Conservation (phyloP, 1,140 invertebrate species). For the Pseudomyrmex gracilis region DNA sequence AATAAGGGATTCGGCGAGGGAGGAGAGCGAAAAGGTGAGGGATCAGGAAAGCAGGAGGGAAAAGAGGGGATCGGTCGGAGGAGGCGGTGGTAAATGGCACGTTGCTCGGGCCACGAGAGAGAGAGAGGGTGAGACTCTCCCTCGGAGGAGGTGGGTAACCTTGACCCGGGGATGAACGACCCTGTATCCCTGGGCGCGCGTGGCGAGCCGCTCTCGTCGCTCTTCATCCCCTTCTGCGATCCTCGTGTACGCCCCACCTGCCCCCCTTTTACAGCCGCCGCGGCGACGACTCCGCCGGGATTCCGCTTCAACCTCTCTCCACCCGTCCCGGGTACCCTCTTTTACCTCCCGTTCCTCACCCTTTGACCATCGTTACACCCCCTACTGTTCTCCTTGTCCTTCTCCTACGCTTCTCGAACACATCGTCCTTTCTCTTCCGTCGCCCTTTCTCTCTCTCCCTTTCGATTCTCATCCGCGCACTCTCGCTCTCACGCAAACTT, state of each 20-base stretch:
- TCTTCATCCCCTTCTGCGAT: conserved; percentile 62
- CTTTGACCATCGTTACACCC: conserved; percentile 38
- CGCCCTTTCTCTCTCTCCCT: conserved; percentile 52
- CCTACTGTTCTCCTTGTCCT: neutral
- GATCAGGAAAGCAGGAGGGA: neutral
- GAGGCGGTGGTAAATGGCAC: conserved; percentile 69
- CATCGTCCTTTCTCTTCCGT: conserved; percentile 61
- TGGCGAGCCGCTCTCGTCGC: conserved; percentile 68
- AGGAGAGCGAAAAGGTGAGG: neutral
- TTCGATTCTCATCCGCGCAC: conserved; percentile 60
- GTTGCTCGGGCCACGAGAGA: conserved; percentile 61
- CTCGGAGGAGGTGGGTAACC: conserved; percentile 79
- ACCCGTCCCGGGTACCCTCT: conserved; percentile 9
- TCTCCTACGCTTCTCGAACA: conserved; percentile 9
- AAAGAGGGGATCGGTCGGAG: neutral
- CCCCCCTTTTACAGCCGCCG: conserved; percentile 16
- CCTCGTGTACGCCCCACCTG: conserved; percentile 32
- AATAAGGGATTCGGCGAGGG: conserved; percentile 7
- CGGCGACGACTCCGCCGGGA: conserved; percentile 57
- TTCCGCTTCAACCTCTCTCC: conserved; percentile 12
- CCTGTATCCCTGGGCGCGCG: conserved; percentile 74
- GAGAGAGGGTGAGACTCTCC: conserved; percentile 63
- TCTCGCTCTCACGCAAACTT: conserved; percentile 73
- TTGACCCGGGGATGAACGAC: conserved; percentile 85
- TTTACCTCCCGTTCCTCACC: conserved; percentile 50